These are phyloP conservation scores for Atractosteus spatula DNA, from an alignment of 2,113 vertebrate species.

Conservation along the genomic window DNA sequence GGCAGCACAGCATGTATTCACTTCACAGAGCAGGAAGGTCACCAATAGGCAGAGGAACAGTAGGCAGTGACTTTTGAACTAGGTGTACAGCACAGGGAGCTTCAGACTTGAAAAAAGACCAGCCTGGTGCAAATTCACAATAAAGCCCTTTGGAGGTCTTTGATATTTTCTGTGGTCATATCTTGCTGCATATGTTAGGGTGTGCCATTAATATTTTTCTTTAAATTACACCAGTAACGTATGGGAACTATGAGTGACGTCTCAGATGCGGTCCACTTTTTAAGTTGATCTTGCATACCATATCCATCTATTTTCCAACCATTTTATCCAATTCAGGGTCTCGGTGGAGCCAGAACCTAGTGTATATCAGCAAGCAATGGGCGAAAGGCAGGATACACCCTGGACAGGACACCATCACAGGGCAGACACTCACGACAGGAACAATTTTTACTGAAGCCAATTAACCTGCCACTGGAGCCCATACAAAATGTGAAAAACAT, in stretches of 20 bases:
- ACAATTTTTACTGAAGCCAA: too few species aligned
- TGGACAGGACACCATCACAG: too few species aligned
- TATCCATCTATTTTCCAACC: too few species aligned
- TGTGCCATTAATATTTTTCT: slow-evolving; percentile 10
- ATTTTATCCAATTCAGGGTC: too few species aligned
- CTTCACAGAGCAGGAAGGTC: slow-evolving; percentile 69
- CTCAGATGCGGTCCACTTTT: neutral
- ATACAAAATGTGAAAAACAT: too few species aligned
- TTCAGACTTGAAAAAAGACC: slow-evolving; percentile 53
- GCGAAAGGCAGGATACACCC: too few species aligned
- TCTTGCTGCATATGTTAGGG: neutral
- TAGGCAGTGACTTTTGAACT: slow-evolving; percentile 55
- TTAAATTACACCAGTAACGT: neutral
- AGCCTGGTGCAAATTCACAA: slow-evolving; percentile 22
- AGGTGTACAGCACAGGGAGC: slow-evolving; percentile 28
- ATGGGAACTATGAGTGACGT: neutral
- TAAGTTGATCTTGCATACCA: too few species aligned
- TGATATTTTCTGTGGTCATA: slow-evolving; percentile 28
- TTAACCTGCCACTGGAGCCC: too few species aligned
- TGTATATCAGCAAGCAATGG: too few species aligned
- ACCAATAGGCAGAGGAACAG: slow-evolving; percentile 48
- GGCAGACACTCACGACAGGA: too few species aligned
- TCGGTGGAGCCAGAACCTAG: too few species aligned
- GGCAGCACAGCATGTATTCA: slow-evolving; percentile 45
- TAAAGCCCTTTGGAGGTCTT: slow-evolving; percentile 35